Evolutionary conservation across 2,888 invertebrate genomes (phyloP), one percentile per base, ranked within the genome.

Genomic region (Dolomedes plantarius): DNA sequence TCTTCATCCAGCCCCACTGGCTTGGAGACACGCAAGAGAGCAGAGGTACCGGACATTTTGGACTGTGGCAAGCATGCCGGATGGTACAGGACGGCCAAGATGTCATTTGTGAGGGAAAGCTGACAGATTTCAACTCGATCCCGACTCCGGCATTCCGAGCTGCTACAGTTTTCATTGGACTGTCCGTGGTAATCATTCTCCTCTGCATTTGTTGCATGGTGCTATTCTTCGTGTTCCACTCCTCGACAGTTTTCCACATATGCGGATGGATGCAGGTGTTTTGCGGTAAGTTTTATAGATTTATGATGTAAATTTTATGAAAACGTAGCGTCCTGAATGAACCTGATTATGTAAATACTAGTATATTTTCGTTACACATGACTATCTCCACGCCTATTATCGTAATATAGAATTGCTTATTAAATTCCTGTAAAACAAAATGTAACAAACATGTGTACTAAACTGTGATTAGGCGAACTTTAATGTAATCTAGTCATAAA

Each of bases 201-300:
- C 92, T 98, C 90, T 96, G 97, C 76, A 95, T 98, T 90, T 95
- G 95, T 92, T 95, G 92, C 89, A 95, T 98, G 94, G 93, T 98
- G 89, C 94, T 98, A 90, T 97, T 98, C 93, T 95, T 98, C 92
- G 97, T 98, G 92, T 95, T 97, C 91, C 96, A 95, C 91, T 95
- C 97, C 16, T 96, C 96, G 68, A 95, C 95, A 74, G 98, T 98
- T 73, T 98, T 97, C 92, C 95, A 96, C 91, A 94, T 98, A 87
- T 98, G 98, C 91, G 98, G 96, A 68, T 97, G 97, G 96, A 93
- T 98, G 93, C 98, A 98, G 92, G 93, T 97, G n/a, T 93, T 98
- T 89, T 97, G 98, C 91, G 98, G 98, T 99, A 92, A 94, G 94
- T 92, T 23, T 29, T 65, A n/a, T n/a, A n/a, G n/a, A n/a, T n/a